A percentile compares a stretch with the other conserved stretches of the same genome.
Evolutionary conservation across 2,888 invertebrate species (phyloP).

Genomic region (Heliconius ethilla): DNA sequence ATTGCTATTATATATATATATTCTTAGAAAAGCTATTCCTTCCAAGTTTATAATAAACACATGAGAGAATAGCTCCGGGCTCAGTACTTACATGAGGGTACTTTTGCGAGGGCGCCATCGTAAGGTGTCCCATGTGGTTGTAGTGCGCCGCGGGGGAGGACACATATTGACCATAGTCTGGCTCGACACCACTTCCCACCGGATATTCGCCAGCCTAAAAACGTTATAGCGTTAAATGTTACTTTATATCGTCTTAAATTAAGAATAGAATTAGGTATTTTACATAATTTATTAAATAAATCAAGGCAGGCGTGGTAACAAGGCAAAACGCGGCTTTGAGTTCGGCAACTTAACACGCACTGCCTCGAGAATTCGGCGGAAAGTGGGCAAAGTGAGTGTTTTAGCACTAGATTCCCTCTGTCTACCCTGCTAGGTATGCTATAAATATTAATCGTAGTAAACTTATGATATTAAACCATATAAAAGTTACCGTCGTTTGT

Average conservation of each 20-base stretch:
- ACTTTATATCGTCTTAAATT: neutral
- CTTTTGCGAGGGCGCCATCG: constrained; percentile 80
- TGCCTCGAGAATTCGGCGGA: no score
- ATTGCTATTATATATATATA: neutral
- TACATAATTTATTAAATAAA: neutral
- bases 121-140: constrained; percentile 80
- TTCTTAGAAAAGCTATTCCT: neutral
- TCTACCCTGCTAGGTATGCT: no score
- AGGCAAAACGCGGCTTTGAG: no score
- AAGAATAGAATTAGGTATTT: neutral
- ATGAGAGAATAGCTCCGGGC: constrained; percentile 38
- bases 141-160: constrained; percentile 78
- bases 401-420: no score
- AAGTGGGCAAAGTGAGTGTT: no score
- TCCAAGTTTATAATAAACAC: neutral
- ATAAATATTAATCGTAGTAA: neutral
- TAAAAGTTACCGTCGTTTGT: neutral
- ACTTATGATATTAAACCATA: neutral
- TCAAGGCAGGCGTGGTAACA: no score
- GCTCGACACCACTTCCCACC: constrained; percentile 71
- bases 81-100: constrained; percentile 72
- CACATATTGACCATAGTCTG: constrained; percentile 79
- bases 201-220: constrained; percentile 72
- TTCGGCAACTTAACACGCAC: no score
- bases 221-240: neutral